These are phyloP conservation scores for Anoura caudifer DNA, from an alignment of 2,113 vertebrate genomes.

Conservation along the genomic window DNA sequence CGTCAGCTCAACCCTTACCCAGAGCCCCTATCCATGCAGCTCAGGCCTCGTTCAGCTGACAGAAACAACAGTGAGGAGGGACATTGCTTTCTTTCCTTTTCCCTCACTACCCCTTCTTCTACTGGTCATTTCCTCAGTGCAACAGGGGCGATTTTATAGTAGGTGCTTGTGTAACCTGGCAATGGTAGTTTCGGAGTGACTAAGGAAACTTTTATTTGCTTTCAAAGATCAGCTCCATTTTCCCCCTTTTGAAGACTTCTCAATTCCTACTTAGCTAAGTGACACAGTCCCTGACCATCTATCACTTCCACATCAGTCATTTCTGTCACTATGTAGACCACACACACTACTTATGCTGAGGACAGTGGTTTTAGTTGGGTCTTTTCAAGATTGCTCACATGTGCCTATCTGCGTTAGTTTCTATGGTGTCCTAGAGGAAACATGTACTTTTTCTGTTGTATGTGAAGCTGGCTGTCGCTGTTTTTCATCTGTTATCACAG, in stretches of 20 bases:
- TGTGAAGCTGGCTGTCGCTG: neutral
- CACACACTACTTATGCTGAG: neutral
- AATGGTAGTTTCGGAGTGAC: neutral
- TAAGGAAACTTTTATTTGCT: neutral
- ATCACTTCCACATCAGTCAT: neutral
- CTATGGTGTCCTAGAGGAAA: neutral
- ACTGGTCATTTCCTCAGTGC: neutral
- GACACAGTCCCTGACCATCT: neutral
- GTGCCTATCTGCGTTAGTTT: neutral
- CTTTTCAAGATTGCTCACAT: neutral
- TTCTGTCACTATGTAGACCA: neutral
- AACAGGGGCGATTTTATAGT: neutral
- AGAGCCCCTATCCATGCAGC: neutral
- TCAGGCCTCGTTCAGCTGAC: neutral
- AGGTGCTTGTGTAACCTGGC: neutral
- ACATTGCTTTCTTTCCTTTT: neutral
- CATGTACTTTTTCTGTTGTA: neutral
- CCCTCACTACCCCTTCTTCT: neutral
- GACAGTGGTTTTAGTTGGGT: neutral
- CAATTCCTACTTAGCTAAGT: too few species aligned
- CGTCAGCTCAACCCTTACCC: neutral
- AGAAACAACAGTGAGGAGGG: neutral
- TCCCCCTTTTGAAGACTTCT: neutral
- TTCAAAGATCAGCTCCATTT: neutral
- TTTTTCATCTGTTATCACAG: neutral